phyloP scores from a whole-genome alignment of 2,888 invertebrate genomes.

The Gymnocheta viridis region DNA sequence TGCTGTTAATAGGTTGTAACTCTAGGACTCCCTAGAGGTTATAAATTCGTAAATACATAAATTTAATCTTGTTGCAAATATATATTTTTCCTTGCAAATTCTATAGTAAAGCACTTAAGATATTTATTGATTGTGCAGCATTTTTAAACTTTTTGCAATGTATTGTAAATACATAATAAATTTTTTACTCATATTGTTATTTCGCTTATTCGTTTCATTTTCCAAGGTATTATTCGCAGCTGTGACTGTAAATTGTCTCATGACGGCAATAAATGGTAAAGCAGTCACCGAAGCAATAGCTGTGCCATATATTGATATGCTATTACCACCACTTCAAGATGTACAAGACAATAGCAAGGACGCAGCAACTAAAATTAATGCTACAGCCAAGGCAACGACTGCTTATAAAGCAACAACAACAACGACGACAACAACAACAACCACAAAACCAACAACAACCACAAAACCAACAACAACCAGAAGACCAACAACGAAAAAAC shows the following conservation, averaged over 20 bases:
- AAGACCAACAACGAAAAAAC: slow-evolving; percentile 43
- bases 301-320: slow-evolving; percentile 78
- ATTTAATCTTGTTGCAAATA: slow-evolving; percentile 50
- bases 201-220: slow-evolving; percentile 9
- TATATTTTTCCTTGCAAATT: slow-evolving; percentile 17
- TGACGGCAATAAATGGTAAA: slow-evolving; percentile 73
- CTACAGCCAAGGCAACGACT: slow-evolving; percentile 44
- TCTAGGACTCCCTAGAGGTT: slow-evolving; percentile 31
- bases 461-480: slow-evolving; percentile 34
- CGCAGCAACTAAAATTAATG: slow-evolving; percentile 29
- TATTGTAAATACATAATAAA: not conserved
- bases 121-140: slow-evolving; percentile 26
- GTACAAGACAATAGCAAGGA: slow-evolving; percentile 32
- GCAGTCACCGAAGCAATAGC: slow-evolving; percentile 71
- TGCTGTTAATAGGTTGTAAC: no score
- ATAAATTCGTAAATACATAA: slow-evolving; percentile 43
- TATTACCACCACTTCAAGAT: slow-evolving; percentile 76
- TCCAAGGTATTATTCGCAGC: slow-evolving; percentile 76
- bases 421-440: not conserved
- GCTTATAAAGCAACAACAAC: slow-evolving; percentile 25
- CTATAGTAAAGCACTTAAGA: slow-evolving; percentile 14
- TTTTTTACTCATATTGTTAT: not conserved
- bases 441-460: not conserved
- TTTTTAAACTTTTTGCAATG: slow-evolving; percentile 14
- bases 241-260: slow-evolving; percentile 73